Evolutionary conservation across 2,888 invertebrate genomes (phyloP), one percentile per base, ranked within the genome.

Genomic region (Ochropleura leucogaster): DNA sequence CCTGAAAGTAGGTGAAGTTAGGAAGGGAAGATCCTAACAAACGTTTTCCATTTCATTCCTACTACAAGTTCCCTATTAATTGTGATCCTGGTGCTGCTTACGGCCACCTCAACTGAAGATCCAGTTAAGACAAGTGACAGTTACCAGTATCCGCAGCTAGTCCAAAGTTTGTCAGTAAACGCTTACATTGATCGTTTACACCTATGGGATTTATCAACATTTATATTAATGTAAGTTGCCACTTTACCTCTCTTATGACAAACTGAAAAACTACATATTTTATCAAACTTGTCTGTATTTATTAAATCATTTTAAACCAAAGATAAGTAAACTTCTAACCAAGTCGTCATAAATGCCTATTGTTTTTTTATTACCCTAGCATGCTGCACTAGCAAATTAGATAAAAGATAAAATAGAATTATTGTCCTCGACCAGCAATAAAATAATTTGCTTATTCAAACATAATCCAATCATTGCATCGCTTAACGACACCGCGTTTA

Each of bases 341-440:
- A 57, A 30, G 53, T 77, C 44, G 18, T 44, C n/a, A 49, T 47
- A 75, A 53, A 30, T 30, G n/a, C 42, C 51, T 46, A 55, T 70
- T 70, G 40, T 47, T 30, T 30, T 30, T 30, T 30, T 30, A 44
- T 40, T 47, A 57, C 16, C 57, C 51, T 79, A 66, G 67, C 79
- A 79, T 40, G 66, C 69, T 47, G 55, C 62, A 59, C 62, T 47
- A 59, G 42, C 62, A 49, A 80, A 55, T 62, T 63, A 67, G 59
- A 75, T 70, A 80, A 74, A 66, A 77, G 62, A 82, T 73, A 82
- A 77, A 81, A 77, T 49, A n/a, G 30, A 72, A 82, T 69, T 77
- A 20, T 40, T 60, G 73, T 55, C 78, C 80, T 77, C 73, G 66
- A 77, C 67, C 78, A 49, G 55, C 55, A 82, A 59, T 69, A 70